These are phyloP conservation scores for Pogoniulus pusillus DNA, from an alignment of 2,797 vertebrate species.

Conservation along the genomic window DNA sequence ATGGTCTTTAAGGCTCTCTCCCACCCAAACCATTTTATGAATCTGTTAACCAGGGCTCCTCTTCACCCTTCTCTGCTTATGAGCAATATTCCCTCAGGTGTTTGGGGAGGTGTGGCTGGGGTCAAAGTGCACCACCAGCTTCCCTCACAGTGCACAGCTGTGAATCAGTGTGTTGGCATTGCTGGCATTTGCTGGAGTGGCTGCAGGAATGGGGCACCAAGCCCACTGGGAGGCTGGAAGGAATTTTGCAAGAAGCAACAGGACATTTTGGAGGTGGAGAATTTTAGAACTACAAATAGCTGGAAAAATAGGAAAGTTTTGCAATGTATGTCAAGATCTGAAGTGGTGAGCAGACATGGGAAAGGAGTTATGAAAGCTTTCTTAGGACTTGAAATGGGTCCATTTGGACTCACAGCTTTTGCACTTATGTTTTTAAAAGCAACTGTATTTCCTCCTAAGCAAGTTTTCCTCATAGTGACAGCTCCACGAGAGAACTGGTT, in stretches of 20 bases:
- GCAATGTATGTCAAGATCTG: neutral
- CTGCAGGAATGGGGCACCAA: neutral
- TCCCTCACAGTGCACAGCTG: neutral
- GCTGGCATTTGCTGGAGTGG: neutral
- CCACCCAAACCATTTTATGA: too few species aligned
- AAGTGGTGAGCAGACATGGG: neutral
- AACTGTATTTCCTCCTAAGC: neutral
- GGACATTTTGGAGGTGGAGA: neutral
- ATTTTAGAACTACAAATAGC: neutral
- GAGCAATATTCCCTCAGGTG: neutral
- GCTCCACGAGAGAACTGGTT: neutral
- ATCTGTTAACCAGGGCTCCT: neutral
- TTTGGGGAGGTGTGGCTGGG: neutral
- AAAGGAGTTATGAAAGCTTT: neutral
- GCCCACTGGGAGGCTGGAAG: neutral
- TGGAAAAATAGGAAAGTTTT: conserved; percentile 7
- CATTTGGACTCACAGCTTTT: neutral
- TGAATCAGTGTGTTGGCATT: neutral
- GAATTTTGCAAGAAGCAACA: neutral
- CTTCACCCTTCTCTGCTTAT: neutral
- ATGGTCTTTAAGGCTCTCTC: too few species aligned
- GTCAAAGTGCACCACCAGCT: neutral
- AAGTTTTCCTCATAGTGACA: neutral
- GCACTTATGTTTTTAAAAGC: neutral
- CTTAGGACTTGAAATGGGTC: neutral